These are phyloP conservation scores for Atractosteus spatula DNA, from an alignment of 2,113 vertebrate genomes.

Conservation along the genomic window DNA sequence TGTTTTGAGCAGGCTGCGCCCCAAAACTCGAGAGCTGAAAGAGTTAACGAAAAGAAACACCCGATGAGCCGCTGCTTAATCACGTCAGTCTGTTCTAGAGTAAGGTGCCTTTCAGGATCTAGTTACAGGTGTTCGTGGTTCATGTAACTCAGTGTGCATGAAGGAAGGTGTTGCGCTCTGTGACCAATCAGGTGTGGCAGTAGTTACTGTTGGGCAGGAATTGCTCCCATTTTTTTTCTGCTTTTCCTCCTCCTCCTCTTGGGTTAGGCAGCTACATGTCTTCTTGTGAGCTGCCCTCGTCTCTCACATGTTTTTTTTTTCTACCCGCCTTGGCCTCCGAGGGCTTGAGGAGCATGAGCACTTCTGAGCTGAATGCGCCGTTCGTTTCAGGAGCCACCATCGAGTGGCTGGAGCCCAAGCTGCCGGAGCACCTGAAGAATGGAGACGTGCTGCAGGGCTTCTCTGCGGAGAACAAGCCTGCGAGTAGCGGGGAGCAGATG, in stretches of 20 bases:
- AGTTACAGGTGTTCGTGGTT: slow-evolving; percentile 15
- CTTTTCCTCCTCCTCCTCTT: slow-evolving; percentile 28
- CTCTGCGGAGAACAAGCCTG: slow-evolving; percentile 63
- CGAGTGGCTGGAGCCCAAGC: slow-evolving; percentile 93
- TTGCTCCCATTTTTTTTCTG: background rate
- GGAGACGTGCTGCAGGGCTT: slow-evolving; percentile 75
- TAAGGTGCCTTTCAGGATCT: slow-evolving; percentile 12
- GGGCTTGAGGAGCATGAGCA: slow-evolving; percentile 68
- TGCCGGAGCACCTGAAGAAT: slow-evolving; percentile 90
- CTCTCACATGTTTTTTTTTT: slow-evolving; percentile 17
- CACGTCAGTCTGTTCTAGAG: background rate
- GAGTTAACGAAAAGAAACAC: no score
- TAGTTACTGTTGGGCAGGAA: slow-evolving; percentile 35
- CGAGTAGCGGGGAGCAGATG: slow-evolving; percentile 70
- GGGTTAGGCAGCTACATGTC: slow-evolving; percentile 45
- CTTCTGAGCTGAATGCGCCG: slow-evolving; percentile 73
- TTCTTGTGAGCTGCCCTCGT: slow-evolving; percentile 27
- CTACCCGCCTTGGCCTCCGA: slow-evolving; percentile 15
- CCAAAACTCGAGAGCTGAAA: no score
- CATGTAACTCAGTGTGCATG: background rate
- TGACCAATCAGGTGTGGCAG: slow-evolving; percentile 38
- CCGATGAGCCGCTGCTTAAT: background rate
- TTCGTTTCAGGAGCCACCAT: slow-evolving; percentile 82
- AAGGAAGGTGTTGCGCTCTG: no score
- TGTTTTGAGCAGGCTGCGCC: no score